Evolutionary conservation across 2,113 vertebrate genomes (phyloP).

Genomic region (Neofelis nebulosa): DNA sequence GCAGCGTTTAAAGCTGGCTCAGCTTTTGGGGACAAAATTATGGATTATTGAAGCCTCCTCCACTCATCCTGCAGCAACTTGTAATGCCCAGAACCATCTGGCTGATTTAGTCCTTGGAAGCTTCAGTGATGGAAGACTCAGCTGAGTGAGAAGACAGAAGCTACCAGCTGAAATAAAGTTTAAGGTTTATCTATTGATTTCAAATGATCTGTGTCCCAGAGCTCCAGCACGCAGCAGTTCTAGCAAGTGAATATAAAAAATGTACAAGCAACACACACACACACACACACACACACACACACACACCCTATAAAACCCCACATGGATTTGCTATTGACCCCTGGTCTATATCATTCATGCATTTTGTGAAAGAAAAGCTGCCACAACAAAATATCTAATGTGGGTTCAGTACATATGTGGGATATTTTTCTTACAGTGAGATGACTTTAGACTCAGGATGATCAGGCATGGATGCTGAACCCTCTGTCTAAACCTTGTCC

Average conservation of each 20-base stretch:
- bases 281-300: background rate
- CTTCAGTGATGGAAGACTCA: background rate
- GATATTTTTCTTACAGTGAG: background rate
- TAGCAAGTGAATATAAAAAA: slow-evolving; percentile 14
- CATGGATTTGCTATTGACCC: background rate
- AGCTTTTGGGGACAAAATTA: slow-evolving; percentile 21
- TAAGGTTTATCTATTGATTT: slow-evolving; percentile 53
- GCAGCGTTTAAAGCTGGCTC: slow-evolving; percentile 2
- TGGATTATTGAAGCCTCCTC: background rate
- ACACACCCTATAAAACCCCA: background rate
- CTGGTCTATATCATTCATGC: background rate
- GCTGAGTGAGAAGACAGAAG: background rate
- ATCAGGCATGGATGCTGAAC: background rate
- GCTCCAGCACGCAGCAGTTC: background rate
- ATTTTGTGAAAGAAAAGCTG: background rate
- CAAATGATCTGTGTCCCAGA: background rate
- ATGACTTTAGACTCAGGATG: background rate
- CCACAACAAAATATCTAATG: background rate
- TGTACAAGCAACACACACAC: background rate
- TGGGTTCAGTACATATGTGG: background rate
- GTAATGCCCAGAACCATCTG: slow-evolving; percentile 9
- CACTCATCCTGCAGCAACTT: background rate
- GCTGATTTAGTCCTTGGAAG: background rate
- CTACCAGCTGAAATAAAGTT: slow-evolving; percentile 29
- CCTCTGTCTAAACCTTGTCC: background rate